A percentile compares a stretch with the other conserved stretches of the same genome.
Evolutionary conservation across 2,888 invertebrate species (phyloP).

Genomic region (Deladenus siricidicola): DNA sequence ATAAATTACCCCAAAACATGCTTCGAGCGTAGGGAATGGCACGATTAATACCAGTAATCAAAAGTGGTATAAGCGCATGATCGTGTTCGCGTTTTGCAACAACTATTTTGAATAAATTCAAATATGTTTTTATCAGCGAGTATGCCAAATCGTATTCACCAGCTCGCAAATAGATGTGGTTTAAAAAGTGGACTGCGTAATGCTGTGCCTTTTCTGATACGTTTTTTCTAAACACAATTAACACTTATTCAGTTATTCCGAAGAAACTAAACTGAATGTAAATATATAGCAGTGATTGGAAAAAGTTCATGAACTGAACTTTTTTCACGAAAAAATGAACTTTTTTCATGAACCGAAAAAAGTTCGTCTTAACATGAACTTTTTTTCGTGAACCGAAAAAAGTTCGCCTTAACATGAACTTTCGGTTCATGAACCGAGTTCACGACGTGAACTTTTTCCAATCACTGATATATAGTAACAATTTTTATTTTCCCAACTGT

Average conservation of each 20-base stretch:
- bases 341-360: too few relatives aligned
- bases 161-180: constrained; percentile 67
- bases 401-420: too few relatives aligned
- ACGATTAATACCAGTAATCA: constrained; percentile 73
- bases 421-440: too few relatives aligned
- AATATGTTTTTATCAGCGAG: constrained; percentile 79
- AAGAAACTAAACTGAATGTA: too few relatives aligned
- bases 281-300: too few relatives aligned
- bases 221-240: constrained; percentile 63
- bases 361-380: too few relatives aligned
- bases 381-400: too few relatives aligned
- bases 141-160: constrained; percentile 67
- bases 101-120: constrained; percentile 81
- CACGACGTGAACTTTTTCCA: too few relatives aligned
- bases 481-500: too few relatives aligned
- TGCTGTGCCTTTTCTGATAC: constrained; percentile 78
- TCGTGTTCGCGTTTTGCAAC: constrained; percentile 69
- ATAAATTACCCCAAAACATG: constrained; percentile 17
- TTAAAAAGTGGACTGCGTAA: constrained; percentile 82
- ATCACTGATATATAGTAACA: too few relatives aligned
- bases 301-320: too few relatives aligned
- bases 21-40: constrained; percentile 74
- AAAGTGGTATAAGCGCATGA: constrained; percentile 72
- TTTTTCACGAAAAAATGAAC: too few relatives aligned
- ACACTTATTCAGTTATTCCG: not conserved